phyloP scores from a whole-genome alignment of 2,797 vertebrate genomes.

The Tamandua tetradactyla region DNA sequence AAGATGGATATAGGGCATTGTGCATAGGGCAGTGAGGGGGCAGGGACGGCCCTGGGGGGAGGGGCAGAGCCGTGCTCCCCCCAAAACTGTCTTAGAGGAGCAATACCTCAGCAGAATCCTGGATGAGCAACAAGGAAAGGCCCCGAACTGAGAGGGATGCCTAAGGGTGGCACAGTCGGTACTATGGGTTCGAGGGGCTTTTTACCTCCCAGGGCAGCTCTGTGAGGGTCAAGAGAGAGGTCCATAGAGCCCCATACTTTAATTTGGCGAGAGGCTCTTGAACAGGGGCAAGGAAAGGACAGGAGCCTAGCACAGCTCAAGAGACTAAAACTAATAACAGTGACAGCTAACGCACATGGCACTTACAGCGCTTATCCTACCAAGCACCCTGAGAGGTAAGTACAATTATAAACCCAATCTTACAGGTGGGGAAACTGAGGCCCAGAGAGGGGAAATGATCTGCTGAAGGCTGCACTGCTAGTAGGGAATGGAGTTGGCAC shows the following conservation, averaged over 20 bases:
- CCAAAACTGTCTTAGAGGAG: not conserved
- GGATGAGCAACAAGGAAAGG: not conserved
- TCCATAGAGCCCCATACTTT: not conserved
- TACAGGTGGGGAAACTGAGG: not conserved
- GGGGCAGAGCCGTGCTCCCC: not conserved
- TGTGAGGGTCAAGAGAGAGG: not conserved
- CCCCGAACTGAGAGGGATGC: not conserved
- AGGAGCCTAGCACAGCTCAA: not conserved
- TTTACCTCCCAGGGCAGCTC: not conserved
- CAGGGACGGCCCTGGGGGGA: not conserved
- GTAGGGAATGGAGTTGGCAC: not conserved
- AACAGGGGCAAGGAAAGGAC: not conserved
- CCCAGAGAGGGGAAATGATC: not conserved
- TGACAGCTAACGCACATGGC: not conserved
- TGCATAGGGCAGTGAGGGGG: not conserved
- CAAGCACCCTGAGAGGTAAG: not conserved
- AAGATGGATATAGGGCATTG: not conserved
- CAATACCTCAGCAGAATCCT: not conserved
- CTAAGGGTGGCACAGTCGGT: not conserved
- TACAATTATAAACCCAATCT: not conserved
- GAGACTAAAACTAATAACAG: not conserved
- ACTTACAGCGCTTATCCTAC: no score
- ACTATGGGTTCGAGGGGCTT: not conserved
- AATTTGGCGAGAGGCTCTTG: not conserved
- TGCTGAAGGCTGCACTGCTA: not conserved